phyloP scores from a whole-genome alignment of 2,888 invertebrate species.

The Lepidocyrtinus sp. region DNA sequence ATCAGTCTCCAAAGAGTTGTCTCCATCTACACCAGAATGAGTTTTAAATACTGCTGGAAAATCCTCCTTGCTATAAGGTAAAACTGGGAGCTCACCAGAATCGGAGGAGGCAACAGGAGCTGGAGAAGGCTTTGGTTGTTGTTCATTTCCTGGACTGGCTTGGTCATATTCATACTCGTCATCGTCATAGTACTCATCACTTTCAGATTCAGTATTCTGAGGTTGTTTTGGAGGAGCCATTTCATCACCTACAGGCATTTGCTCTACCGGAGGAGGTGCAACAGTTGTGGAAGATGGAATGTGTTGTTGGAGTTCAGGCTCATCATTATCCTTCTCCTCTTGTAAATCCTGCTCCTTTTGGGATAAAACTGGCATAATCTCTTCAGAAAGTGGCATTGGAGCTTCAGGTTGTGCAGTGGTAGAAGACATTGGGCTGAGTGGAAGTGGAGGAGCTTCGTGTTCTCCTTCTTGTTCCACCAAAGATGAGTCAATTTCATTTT shows the following conservation, averaged over 20 bases:
- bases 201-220: neutral
- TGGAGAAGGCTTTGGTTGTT: neutral
- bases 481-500: neutral
- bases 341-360: too few species aligned
- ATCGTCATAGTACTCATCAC: conserved; percentile 34
- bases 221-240: neutral
- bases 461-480: neutral
- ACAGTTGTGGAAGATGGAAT: too few species aligned
- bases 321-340: too few species aligned
- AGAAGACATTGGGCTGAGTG: too few species aligned
- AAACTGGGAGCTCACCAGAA: conserved; percentile 29
- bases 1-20: conserved; percentile 47
- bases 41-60: conserved; percentile 35
- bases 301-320: too few species aligned
- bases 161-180: conserved; percentile 30
- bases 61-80: conserved; percentile 20
- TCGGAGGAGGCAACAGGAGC: neutral
- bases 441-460: neutral
- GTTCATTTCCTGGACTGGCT: neutral
- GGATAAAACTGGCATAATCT: too few species aligned
- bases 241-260: neutral
- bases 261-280: neutral
- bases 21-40: neutral
- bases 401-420: too few species aligned
- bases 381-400: too few species aligned